Evolutionary conservation across 2,888 invertebrate species (phyloP), one percentile per base, ranked within the genome.

Genomic region (Acleris laterana): DNA sequence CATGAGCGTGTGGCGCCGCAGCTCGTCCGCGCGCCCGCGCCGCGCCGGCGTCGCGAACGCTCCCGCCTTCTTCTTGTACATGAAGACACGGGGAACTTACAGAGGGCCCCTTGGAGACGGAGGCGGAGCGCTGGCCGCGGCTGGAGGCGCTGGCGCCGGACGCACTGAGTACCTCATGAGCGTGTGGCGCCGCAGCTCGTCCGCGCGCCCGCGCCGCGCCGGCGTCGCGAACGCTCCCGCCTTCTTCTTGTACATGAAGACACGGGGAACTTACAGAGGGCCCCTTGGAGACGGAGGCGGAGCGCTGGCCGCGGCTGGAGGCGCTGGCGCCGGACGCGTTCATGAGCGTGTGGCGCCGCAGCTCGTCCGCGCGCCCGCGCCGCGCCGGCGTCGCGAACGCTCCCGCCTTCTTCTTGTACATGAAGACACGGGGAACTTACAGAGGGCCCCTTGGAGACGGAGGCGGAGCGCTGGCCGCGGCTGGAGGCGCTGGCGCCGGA

Each of bases 61-160:
- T n/a, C n/a, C n/a, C n/a, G n/a, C n/a, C n/a, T n/a, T n/a, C n/a
- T n/a, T n/a, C 5, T 6, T 20, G 50, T 16, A 25, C 3, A 22
- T 51, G 1, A 28, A 9, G 5, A 32, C 19, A n/a, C 13, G 44
- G n/a, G 22, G 28, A 9, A 17, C 46, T 61, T 38, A 89, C 89
- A 70, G 90, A 88, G 4, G 85, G 72, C 2, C 80, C 83, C 59
- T 88, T 88, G 17, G 79, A 67, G 62, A 90, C 87, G 74, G 89
- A 90, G 63, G 85, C 86, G 6, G 88, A 79, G 6, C 91, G 83
- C 69, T 88, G 88, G 1, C 78, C 78, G 2, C 92, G 81, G 48
- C 92, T 89, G 1, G 92, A 91, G 13, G 93, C 93, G 75, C 89
- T 89, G 55, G 89, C 77, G 73, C 85, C 89, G 82, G 91, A 92